Evolutionary conservation across 2,113 vertebrate species (phyloP), one percentile per base, ranked within the genome.

Genomic region (Porphyrio hochstetteri): DNA sequence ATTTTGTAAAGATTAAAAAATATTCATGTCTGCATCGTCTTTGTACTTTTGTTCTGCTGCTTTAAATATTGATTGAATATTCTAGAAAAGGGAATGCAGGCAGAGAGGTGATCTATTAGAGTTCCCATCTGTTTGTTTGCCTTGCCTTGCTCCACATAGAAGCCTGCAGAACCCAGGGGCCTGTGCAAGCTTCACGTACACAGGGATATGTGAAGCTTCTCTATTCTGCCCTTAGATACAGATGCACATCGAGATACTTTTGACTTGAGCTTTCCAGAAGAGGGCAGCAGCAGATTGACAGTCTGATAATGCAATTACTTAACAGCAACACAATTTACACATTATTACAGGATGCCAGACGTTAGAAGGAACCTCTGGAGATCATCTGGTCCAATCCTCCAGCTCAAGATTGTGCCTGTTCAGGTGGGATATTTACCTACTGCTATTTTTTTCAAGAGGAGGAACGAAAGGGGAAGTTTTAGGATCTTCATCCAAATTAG

Each of bases 171-270:
- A 36, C 16, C 14, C n/a, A 31, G 36, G 24, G 35, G 29, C 16
- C 36, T 24, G 21, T 42, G 44, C 6, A 35, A 27, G 11, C 42
- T 69, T 36, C 63, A 24, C 0, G 1, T 11, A 8, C 10, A 8
- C 20, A 17, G 0, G 1, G 33, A 15, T 10, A 21, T 2, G 18
- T 23, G 48, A 42, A 69, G 2, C 12, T 12, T 52, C 23, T 19
- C 18, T 50, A 9, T 61, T 29, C 2, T 7, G 18, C 53, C 16
- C 12, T 53, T 52, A 36, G 13, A 17, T 16, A 15, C 6, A 15
- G 10, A 35, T 16, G 4, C 35, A 7, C 11, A 59, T 48, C 36
- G 56, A 52, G 33, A 50, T 25, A 16, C 7, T 46, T 44, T 31
- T 27, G 7, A 27, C 31, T 17, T n/a, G 27, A 42, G 6, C 9